Conservation (phyloP, 2,113 vertebrate genomes). For the Dipodomys merriami region DNA sequence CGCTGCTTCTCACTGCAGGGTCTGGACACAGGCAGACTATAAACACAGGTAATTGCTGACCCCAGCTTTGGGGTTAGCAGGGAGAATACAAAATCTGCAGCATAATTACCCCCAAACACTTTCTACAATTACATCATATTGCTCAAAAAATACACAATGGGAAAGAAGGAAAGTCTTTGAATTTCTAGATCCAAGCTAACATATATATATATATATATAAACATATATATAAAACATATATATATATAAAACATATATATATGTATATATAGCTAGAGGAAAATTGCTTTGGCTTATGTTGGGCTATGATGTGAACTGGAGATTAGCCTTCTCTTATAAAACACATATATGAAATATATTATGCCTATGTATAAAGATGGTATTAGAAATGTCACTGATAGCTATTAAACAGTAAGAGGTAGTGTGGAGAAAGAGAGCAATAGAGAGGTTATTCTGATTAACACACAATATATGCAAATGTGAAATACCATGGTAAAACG, state of each 20-base stretch:
- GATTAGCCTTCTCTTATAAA: conserved; percentile 7
- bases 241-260: no score
- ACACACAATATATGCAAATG: no score
- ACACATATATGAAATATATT: not conserved
- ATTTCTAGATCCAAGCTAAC: not conserved
- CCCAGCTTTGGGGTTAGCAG: not conserved
- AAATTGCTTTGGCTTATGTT: not conserved
- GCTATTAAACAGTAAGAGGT: no score
- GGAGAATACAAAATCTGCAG: conserved; percentile 25
- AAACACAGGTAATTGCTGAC: conserved; percentile 6
- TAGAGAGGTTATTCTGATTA: no score
- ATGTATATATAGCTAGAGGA: not conserved
- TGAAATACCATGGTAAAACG: no score
- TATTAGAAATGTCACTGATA: no score
- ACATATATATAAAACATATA: no score
- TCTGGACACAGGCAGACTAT: not conserved
- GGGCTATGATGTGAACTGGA: not conserved
- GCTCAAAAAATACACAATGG: conserved; percentile 1
- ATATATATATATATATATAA: not conserved
- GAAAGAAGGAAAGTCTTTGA: conserved; percentile 11
- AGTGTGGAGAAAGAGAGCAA: no score
- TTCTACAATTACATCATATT: not conserved
- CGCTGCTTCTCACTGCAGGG: conserved; percentile 16
- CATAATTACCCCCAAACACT: not conserved
- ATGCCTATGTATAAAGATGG: no score